Conservation (phyloP, 2,797 vertebrate genomes). For the Chlorospingus flavigularis region DNA sequence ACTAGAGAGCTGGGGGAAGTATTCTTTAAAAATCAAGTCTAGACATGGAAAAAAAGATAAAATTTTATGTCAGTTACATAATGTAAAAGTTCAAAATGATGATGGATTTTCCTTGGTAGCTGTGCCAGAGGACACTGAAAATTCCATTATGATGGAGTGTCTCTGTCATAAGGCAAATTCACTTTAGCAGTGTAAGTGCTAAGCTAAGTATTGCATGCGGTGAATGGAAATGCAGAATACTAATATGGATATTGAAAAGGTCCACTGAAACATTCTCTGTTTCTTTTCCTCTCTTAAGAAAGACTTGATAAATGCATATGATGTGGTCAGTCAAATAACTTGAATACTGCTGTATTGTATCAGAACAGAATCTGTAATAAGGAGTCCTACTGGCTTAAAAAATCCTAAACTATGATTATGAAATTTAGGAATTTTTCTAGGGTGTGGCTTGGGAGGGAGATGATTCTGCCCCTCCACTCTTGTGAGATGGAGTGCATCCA, state of each 20-base stretch:
- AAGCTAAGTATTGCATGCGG: background rate
- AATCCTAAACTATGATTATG: background rate
- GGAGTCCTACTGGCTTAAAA: background rate
- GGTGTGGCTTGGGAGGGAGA: background rate
- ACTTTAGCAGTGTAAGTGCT: background rate
- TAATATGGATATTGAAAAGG: background rate
- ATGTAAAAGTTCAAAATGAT: background rate
- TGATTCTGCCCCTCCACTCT: background rate
- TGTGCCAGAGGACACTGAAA: background rate
- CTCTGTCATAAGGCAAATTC: background rate
- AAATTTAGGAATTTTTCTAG: background rate
- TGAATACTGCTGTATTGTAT: background rate
- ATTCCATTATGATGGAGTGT: background rate
- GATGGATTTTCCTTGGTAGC: slow-evolving; percentile 11
- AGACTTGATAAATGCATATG: background rate
- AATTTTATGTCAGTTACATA: slow-evolving; percentile 4
- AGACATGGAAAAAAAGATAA: slow-evolving; percentile 22
- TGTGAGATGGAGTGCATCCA: background rate
- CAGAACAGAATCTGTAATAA: background rate
- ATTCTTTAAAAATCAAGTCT: slow-evolving; percentile 31
- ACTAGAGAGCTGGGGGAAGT: background rate
- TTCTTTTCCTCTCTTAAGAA: background rate
- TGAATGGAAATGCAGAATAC: background rate
- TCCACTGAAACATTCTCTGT: background rate
- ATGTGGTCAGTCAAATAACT: background rate